These are phyloP conservation scores for Drosophila buzzatii DNA, from an alignment of 2,888 invertebrate genomes.

Conservation along the genomic window DNA sequence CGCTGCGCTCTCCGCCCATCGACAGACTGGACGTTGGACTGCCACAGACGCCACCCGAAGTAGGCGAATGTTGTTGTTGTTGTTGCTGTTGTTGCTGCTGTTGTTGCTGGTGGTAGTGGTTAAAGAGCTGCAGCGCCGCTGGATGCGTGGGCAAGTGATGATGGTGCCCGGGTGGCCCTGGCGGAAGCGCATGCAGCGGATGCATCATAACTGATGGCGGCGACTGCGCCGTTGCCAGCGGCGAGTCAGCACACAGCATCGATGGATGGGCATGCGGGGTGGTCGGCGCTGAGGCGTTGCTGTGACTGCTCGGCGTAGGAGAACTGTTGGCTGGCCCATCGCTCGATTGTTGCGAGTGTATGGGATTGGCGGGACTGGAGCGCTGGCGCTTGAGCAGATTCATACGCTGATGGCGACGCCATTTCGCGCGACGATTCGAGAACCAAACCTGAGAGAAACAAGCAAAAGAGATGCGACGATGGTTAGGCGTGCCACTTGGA, in stretches of 20 bases:
- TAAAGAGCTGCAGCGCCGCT: slow-evolving; percentile 78
- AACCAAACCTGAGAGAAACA: slow-evolving; percentile 93
- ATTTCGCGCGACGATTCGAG: slow-evolving; percentile 99
- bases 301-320: slow-evolving; percentile 82
- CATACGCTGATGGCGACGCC: slow-evolving; percentile 98
- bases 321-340: slow-evolving; percentile 74
- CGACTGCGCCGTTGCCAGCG: slow-evolving; percentile 53
- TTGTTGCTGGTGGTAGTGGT: slow-evolving; percentile 80
- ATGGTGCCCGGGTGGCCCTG: slow-evolving; percentile 64
- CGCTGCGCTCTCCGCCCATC: slow-evolving; percentile 96
- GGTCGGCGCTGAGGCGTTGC: slow-evolving; percentile 78
- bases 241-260: slow-evolving; percentile 59
- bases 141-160: slow-evolving; percentile 74
- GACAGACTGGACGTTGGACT: slow-evolving; percentile 82
- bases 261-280: slow-evolving; percentile 61
- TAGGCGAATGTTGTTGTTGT: slow-evolving; percentile 65
- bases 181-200: slow-evolving; percentile 64
- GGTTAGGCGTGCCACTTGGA: slow-evolving; percentile 17
- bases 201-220: slow-evolving; percentile 62
- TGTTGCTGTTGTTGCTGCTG: slow-evolving; percentile 64
- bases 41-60: slow-evolving; percentile 52
- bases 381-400: slow-evolving; percentile 93
- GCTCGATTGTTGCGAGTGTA: slow-evolving; percentile 78
- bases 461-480: neutral
- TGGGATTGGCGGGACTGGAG: slow-evolving; percentile 81